Evolutionary conservation across 1,140 invertebrate genomes (phyloP).

Genomic region (Plectrocnemia conspersa): DNA sequence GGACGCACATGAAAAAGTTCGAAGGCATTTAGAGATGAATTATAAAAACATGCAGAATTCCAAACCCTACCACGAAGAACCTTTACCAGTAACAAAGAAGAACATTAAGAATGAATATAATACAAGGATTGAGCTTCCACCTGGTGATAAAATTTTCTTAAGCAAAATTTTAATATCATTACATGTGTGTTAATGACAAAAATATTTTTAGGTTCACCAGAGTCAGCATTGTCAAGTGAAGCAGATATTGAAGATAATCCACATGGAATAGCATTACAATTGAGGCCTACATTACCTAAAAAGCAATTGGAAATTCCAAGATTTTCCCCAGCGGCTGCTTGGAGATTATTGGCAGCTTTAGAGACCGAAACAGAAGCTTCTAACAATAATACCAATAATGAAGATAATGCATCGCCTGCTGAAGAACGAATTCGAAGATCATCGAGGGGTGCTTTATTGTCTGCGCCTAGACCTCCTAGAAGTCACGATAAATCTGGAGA

Average conservation of each 20-base stretch:
- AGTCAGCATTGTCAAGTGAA: slow-evolving; percentile 53
- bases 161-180: neutral
- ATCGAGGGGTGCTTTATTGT: slow-evolving; percentile 14
- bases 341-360: slow-evolving; percentile 61
- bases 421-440: slow-evolving; percentile 42
- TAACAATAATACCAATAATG: neutral
- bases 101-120: slow-evolving; percentile 26
- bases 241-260: slow-evolving; percentile 45
- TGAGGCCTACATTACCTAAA: slow-evolving; percentile 72
- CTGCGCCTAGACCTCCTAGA: slow-evolving; percentile 30
- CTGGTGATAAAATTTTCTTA: slow-evolving; percentile 16
- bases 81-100: slow-evolving; percentile 17
- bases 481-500: slow-evolving; percentile 66
- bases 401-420: slow-evolving; percentile 32
- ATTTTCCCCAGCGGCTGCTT: slow-evolving; percentile 78
- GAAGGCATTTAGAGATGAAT: slow-evolving; percentile 32
- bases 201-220: slow-evolving; percentile 45
- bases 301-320: slow-evolving; percentile 68
- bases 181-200: neutral
- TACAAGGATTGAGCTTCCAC: slow-evolving; percentile 29
- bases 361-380: slow-evolving; percentile 34
- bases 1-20: slow-evolving; percentile 39
- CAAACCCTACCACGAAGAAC: slow-evolving; percentile 23
- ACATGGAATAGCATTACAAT: slow-evolving; percentile 62
- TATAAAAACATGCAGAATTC: slow-evolving; percentile 28